Evolutionary conservation across 2,797 vertebrate species (phyloP).

Genomic region (Gambusia yucatana): DNA sequence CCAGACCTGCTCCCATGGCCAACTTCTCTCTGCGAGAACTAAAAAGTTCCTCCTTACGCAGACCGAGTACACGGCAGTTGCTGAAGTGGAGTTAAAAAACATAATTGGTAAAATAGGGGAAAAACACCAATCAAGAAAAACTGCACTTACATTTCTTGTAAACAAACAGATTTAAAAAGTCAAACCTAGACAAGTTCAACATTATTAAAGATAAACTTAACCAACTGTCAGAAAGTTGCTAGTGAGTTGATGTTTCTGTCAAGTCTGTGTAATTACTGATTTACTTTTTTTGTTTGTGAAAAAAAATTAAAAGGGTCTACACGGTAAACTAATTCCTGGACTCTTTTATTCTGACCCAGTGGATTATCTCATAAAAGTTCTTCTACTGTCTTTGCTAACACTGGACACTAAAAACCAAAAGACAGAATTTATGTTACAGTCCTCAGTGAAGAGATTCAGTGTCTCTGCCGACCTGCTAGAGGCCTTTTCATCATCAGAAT

Average conservation of each 20-base stretch:
- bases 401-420: background rate
- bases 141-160: background rate
- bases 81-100: background rate
- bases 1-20: slow-evolving; percentile 84
- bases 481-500: slow-evolving; percentile 28
- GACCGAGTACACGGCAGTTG: slow-evolving; percentile 86
- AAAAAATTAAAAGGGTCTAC: background rate
- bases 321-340: background rate
- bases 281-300: background rate
- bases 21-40: slow-evolving; percentile 83
- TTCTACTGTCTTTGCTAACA: background rate
- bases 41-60: slow-evolving; percentile 81
- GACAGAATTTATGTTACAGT: background rate
- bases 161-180: background rate
- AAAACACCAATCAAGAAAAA: background rate
- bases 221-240: background rate
- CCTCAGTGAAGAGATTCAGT: too few species aligned
- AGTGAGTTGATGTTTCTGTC: background rate
- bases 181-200: background rate
- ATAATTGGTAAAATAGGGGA: background rate
- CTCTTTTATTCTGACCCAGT: background rate
- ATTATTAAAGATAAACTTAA: background rate
- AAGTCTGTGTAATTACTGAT: background rate
- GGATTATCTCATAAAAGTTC: background rate
- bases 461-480: slow-evolving; percentile 36